Conservation (phyloP, 1,140 invertebrate species). For the Heliconius eleuchia region DNA sequence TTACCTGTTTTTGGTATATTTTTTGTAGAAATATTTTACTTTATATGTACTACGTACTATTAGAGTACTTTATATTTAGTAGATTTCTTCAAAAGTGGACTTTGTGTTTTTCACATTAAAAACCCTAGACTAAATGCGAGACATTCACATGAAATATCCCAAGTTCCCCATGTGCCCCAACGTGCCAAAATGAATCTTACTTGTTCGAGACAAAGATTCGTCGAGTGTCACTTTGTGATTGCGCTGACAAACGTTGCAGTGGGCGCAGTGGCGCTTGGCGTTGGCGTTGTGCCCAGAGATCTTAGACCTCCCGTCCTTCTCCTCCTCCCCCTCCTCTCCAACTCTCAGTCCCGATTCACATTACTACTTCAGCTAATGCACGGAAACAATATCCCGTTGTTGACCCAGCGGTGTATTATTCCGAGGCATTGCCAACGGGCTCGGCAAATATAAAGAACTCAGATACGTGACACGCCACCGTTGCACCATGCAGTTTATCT, state of each 20-base stretch:
- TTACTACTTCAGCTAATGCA: slow-evolving; percentile 61
- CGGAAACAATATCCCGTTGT: slow-evolving; percentile 57
- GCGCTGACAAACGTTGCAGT: slow-evolving; percentile 57
- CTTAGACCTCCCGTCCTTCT: slow-evolving; percentile 48
- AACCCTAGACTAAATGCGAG: slow-evolving; percentile 69
- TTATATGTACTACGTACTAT: not conserved
- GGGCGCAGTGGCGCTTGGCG: slow-evolving; percentile 62
- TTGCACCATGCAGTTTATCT: slow-evolving; percentile 32
- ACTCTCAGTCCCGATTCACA: slow-evolving; percentile 53
- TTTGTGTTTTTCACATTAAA: slow-evolving; percentile 67
- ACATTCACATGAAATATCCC: slow-evolving; percentile 56
- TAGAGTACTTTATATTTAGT: not conserved
- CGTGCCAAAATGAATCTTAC: slow-evolving; percentile 32
- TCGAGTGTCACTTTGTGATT: slow-evolving; percentile 19
- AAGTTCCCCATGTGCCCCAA: not conserved
- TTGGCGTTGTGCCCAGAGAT: slow-evolving; percentile 68
- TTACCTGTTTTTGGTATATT: not conserved
- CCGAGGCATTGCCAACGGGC: slow-evolving; percentile 25
- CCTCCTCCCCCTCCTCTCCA: slow-evolving; percentile 50
- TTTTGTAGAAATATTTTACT: not conserved
- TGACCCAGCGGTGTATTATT: slow-evolving; percentile 59
- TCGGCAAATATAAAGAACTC: slow-evolving; percentile 31
- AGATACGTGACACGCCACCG: slow-evolving; percentile 26
- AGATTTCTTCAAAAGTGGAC: slow-evolving; percentile 56
- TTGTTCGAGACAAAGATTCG: slow-evolving; percentile 14